phyloP scores from a whole-genome alignment of 2,113 vertebrate genomes.

The Aegithalos caudatus region DNA sequence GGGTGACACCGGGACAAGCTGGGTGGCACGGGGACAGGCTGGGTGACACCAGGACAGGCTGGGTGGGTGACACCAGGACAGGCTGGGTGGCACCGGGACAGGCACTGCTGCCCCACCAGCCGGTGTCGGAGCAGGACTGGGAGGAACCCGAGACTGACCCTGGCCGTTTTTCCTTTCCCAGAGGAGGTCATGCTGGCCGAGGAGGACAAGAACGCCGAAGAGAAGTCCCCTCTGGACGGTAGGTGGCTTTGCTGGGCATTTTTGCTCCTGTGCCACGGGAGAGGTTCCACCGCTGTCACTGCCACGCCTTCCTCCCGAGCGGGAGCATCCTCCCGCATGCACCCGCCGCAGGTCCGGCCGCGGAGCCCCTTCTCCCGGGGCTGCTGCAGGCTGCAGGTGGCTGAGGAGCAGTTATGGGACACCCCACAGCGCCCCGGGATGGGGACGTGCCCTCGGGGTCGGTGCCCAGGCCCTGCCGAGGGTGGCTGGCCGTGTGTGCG shows the following conservation, averaged over 20 bases:
- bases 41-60: neutral
- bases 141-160: neutral
- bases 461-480: neutral
- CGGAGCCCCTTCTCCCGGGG: neutral
- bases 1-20: too few species aligned
- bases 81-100: neutral
- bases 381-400: neutral
- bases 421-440: neutral
- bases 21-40: neutral
- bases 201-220: conserved; percentile 92
- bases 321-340: neutral
- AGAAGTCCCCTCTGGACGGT: conserved; percentile 92
- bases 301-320: neutral
- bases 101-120: neutral
- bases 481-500: neutral
- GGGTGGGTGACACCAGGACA: neutral
- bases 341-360: neutral
- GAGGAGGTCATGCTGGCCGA: conserved; percentile 99
- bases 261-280: neutral
- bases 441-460: conserved; percentile 21
- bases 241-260: conserved; percentile 40
- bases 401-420: neutral
- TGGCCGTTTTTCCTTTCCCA: conserved; percentile 60
- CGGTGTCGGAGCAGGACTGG: fast-evolving
- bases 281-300: neutral